Evolutionary conservation across 1,140 invertebrate species (phyloP).

Genomic region (Portunus trituberculatus): DNA sequence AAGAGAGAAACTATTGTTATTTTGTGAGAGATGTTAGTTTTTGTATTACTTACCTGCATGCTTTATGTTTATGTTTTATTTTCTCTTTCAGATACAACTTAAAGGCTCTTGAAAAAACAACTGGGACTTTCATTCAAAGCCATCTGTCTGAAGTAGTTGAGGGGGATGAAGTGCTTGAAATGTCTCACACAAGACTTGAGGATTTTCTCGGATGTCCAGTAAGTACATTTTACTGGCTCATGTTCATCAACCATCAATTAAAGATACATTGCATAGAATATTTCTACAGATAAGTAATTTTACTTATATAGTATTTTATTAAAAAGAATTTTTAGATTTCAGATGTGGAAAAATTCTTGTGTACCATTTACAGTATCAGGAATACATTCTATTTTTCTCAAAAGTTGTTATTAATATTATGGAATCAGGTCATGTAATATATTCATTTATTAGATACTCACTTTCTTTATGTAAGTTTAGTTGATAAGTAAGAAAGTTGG

Average conservation of each 20-base stretch:
- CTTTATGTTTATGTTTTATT: conserved; percentile 55
- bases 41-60: not conserved
- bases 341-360: too few relatives aligned
- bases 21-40: not conserved
- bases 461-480: too few relatives aligned
- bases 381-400: too few relatives aligned
- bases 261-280: too few relatives aligned
- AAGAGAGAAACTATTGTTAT: not conserved
- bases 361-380: too few relatives aligned
- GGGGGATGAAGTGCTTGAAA: conserved; percentile 81
- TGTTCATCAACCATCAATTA: too few relatives aligned
- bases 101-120: conserved; percentile 80
- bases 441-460: too few relatives aligned
- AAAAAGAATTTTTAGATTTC: too few relatives aligned
- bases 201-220: conserved; percentile 68
- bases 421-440: too few relatives aligned
- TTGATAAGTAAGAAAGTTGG: too few relatives aligned
- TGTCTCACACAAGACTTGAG: conserved; percentile 79
- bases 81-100: conserved; percentile 82
- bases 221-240: not conserved
- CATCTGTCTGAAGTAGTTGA: conserved; percentile 82
- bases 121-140: conserved; percentile 81
- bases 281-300: not conserved
- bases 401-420: too few relatives aligned
- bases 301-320: too few relatives aligned